Conservation (phyloP, 2,113 vertebrate species). For the Oncorhynchus keta region DNA sequence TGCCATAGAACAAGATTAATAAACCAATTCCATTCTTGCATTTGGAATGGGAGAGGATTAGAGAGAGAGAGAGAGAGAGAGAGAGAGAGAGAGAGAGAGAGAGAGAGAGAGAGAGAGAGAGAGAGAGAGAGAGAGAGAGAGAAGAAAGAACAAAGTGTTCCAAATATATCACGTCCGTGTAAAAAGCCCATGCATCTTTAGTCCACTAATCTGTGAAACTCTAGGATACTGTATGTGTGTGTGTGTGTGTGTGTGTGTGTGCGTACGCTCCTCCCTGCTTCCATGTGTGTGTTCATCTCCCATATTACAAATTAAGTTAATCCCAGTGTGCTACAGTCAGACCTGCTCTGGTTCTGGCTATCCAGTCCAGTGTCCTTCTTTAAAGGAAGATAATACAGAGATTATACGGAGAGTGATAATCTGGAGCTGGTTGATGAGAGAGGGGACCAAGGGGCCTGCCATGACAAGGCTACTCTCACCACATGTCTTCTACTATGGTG, state of each 20-base stretch:
- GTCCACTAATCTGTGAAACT: conserved; percentile 57
- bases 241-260: too few relatives aligned
- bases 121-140: not conserved
- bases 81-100: conserved; percentile 1
- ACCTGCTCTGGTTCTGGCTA: not conserved
- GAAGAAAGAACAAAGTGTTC: conserved; percentile 31
- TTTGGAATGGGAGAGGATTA: conserved; percentile 19
- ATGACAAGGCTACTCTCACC: conserved; percentile 57
- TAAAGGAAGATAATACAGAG: conserved; percentile 50
- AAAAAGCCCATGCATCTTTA: conserved; percentile 50
- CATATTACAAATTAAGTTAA: conserved; percentile 60
- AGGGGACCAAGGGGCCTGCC: conserved; percentile 50
- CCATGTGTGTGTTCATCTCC: not conserved
- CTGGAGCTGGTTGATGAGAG: conserved; percentile 56
- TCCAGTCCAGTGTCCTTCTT: conserved; percentile 21
- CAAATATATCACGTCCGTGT: conserved; percentile 47
- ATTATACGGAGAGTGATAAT: conserved; percentile 49
- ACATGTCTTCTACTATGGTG: conserved; percentile 4
- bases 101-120: not conserved
- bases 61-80: not conserved
- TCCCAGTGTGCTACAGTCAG: conserved; percentile 33
- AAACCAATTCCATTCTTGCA: conserved; percentile 37
- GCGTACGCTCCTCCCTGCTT: too few relatives aligned
- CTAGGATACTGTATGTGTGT: conserved; percentile 32
- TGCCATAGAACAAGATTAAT: conserved; percentile 40